Evolutionary conservation across 2,797 vertebrate species (phyloP), one percentile per base, ranked within the genome.

Genomic region (Oreochromis mossambicus): DNA sequence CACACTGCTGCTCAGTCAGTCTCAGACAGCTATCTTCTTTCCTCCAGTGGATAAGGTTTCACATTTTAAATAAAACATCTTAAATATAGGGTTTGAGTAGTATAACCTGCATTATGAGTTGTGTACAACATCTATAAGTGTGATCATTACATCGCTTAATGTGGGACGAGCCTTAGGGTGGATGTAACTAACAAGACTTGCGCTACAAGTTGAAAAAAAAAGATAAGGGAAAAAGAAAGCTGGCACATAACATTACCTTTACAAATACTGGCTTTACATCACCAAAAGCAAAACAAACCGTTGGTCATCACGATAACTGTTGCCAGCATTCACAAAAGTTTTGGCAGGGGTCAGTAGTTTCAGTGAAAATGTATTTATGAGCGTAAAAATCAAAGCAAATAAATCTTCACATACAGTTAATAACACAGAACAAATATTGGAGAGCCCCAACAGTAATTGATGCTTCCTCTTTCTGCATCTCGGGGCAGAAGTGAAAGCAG

Each of bases 51-150:
- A 86, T 96, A 86, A 24, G 75, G 92, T 96, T 96, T 94, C 95
- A 93, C 91, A 93, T 95, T 95, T 96, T 96, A 96, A 96, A 97
- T 96, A 95, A 97, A 96, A 96, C 95, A 96, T 96, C 91, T 92
- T 94, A 95, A 94, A 95, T 93, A 93, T 87, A 94, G 88, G 88
- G 86, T 90, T 94, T 92, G 90, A 87, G 84, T 80, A 80, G 86
- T 83, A 78, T 79, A 78, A 85, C 82, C 83, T 77, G 17, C 50
- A 54, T 86, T 73, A 36, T 58, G 80, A 63, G 83, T 83, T 82
- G 19, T 38, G 58, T 82, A 82, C 48, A 90, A 91, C 84, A 79
- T 78, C 26, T 46, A 66, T 79, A 73, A 86, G 43, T 81, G 83
- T 77, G 76, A 87, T 56, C 34, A 19, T 38, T 24, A 86, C 78